Evolutionary conservation across 2,113 vertebrate genomes (phyloP), one percentile per base, ranked within the genome.

Genomic region (Oncorhynchus keta): DNA sequence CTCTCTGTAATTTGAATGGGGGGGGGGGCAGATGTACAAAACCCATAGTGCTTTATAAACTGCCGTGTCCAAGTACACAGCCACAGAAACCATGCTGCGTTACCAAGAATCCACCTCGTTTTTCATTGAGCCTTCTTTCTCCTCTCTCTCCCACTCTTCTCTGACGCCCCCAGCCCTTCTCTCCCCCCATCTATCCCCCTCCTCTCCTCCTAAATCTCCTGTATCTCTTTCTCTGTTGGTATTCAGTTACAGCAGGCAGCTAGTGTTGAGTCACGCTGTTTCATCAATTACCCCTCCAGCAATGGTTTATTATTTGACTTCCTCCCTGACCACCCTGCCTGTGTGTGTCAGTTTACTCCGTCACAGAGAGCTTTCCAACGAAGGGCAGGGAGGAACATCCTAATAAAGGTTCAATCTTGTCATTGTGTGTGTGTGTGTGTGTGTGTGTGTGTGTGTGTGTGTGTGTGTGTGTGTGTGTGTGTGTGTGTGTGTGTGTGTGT

Each of bases 51-150:
- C 59, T n/a, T 16, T n/a, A 5, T 62, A 9, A 20, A 8, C 22
- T 1, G n/a, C n/a, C 9, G 18, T 9, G 16, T 62, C 59, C n/a
- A 57, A 59, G n/a, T 48, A 8, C 3, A 72, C 45, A 48, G 70
- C 75, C 76, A 89, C 77, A 90, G 89, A 86, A 87, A 88, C 88
- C 30, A 28, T 76, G 39, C 39, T 45, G 39, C 9, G 68, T 75
- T 74, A 49, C 75, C 76, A 90, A 82, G 83, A 88, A 89, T 90
- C 78, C 84, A 79, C 62, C 67, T 59, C 24, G n/a, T 49, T 79
- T 67, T 49, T 76, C 45, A 45, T 79, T 74, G 5, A 84, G 76
- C 30, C 3, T 61, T 20, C 79, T 64, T 39, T 70, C 28, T 48
- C 78, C 74, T 83, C 69, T 66, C 28, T 0, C 5, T 70, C 64